Evolutionary conservation across 2,888 invertebrate genomes (phyloP).

Genomic region (Teinopalpus imperialis): DNA sequence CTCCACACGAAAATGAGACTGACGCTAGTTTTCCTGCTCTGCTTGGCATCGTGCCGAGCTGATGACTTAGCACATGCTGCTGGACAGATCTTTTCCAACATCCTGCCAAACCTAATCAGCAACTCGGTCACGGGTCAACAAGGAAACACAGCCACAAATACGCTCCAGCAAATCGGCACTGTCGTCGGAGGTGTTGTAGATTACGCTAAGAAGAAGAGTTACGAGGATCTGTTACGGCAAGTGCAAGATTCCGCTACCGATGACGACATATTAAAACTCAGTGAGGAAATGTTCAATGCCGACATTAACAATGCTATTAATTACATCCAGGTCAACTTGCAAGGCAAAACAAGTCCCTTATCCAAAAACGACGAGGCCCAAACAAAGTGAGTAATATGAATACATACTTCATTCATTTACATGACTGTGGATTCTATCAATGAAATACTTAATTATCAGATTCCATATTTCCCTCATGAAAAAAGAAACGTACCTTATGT

Average conservation of each 20-base stretch:
- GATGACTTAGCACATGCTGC: slow-evolving; percentile 69
- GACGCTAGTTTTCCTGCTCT: slow-evolving; percentile 49
- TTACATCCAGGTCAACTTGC: slow-evolving; percentile 86
- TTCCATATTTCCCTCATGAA: too few relatives aligned
- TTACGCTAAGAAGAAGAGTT: slow-evolving; percentile 74
- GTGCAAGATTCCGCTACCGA: slow-evolving; percentile 82
- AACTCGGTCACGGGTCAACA: slow-evolving; percentile 64
- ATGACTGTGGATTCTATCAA: too few relatives aligned
- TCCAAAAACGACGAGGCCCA: slow-evolving; percentile 88
- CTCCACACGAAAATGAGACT: slow-evolving; percentile 57
- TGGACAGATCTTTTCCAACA: slow-evolving; percentile 71
- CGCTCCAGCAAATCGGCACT: slow-evolving; percentile 67
- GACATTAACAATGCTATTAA: slow-evolving; percentile 89
- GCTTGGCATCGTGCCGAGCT: slow-evolving; percentile 52
- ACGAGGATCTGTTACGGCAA: slow-evolving; percentile 66
- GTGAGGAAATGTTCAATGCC: slow-evolving; percentile 87
- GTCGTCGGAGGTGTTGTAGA: slow-evolving; percentile 76
- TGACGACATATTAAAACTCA: slow-evolving; percentile 85
- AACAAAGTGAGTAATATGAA: slow-evolving; percentile 74
- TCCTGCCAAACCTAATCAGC: slow-evolving; percentile 65
- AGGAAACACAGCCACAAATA: slow-evolving; percentile 66
- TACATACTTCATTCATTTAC: too few relatives aligned
- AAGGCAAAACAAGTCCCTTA: slow-evolving; percentile 87
- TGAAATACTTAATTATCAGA: too few relatives aligned
- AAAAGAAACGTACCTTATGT: too few relatives aligned